phyloP scores from a whole-genome alignment of 2,113 vertebrate genomes.

The Ceyx cyanopectus region DNA sequence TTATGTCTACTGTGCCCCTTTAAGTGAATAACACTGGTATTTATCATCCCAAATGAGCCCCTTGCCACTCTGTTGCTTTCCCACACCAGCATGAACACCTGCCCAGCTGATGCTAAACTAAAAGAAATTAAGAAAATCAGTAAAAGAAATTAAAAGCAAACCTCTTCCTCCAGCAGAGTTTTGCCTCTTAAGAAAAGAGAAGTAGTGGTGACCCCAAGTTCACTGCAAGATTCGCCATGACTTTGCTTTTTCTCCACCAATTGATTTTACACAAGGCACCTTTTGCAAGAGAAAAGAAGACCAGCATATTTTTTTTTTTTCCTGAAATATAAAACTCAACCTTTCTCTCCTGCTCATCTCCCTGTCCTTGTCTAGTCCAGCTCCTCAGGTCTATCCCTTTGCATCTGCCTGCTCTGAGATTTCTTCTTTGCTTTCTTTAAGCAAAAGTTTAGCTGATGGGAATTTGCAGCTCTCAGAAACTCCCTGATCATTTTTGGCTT shows the following conservation, averaged over 20 bases:
- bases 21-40: background rate
- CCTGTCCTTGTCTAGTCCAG: background rate
- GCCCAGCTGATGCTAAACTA: background rate
- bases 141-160: background rate
- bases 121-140: background rate
- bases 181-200: background rate
- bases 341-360: background rate
- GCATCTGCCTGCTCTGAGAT: fast-evolving
- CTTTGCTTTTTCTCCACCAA: background rate
- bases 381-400: background rate
- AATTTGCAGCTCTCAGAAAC: background rate
- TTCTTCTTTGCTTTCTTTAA: background rate
- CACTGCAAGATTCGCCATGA: background rate
- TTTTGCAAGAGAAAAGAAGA: background rate
- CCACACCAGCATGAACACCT: background rate
- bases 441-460: background rate
- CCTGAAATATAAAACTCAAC: fast-evolving
- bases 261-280: background rate
- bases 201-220: background rate
- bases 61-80: background rate
- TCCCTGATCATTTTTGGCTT: background rate
- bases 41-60: background rate
- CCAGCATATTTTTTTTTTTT: background rate
- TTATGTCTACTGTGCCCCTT: fast-evolving
- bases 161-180: background rate